Evolutionary conservation across 2,888 invertebrate species (phyloP).

Genomic region (Achlya flavicornis): DNA sequence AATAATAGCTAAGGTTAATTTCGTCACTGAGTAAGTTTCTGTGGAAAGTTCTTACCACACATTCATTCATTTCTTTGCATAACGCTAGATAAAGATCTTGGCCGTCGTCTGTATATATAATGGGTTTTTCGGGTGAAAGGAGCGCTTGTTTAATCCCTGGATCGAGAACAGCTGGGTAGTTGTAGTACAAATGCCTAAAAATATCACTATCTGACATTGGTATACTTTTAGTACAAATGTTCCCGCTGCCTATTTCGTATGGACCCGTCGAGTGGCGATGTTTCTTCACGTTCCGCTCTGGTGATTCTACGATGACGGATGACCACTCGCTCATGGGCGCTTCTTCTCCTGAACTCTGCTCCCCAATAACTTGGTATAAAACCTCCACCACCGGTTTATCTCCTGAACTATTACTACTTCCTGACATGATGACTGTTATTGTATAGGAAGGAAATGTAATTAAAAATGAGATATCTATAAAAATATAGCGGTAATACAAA

Average conservation of each 20-base stretch:
- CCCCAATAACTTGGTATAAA: not conserved
- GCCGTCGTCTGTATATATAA: conserved; percentile 45
- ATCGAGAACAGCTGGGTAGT: conserved; percentile 48
- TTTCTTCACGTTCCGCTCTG: conserved; percentile 39
- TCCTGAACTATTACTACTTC: not conserved
- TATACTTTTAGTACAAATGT: conserved; percentile 47
- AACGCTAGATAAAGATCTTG: conserved; percentile 47
- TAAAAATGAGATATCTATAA: not conserved
- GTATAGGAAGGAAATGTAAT: not conserved
- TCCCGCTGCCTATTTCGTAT: conserved; percentile 46
- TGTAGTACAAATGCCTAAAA: conserved; percentile 41
- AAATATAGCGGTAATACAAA: not conserved
- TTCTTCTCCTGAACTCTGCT: conserved; percentile 37
- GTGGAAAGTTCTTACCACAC: conserved; percentile 47
- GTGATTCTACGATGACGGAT: conserved; percentile 34
- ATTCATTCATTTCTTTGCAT: conserved; percentile 48
- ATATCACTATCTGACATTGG: conserved; percentile 47
- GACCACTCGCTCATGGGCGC: conserved; percentile 49
- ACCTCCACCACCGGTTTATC: not conserved
- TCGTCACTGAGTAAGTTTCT: conserved; percentile 36
- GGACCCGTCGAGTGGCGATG: conserved; percentile 31
- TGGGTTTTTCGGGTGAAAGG: conserved; percentile 30
- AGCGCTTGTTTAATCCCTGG: conserved; percentile 54
- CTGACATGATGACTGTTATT: not conserved
- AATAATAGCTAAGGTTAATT: conserved; percentile 51